A percentile compares a stretch with the other conserved stretches of the same genome.
Conservation (phyloP, 2,113 vertebrate genomes). For the Taxidea taxus region DNA sequence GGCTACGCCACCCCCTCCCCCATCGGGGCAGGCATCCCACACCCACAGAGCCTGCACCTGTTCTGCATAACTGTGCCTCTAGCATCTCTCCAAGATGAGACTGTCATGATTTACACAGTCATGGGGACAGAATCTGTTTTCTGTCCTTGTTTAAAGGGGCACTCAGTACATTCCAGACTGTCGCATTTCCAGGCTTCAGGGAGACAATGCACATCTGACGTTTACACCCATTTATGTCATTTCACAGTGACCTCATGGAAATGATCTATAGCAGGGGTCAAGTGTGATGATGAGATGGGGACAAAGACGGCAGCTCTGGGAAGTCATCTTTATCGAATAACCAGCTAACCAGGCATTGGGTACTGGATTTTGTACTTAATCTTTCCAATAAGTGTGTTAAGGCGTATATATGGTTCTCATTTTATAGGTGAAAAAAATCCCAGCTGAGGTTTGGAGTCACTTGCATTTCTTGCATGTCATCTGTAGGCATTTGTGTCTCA, state of each 20-base stretch:
- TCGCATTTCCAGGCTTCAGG: background rate
- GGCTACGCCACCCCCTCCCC: rapidly evolving
- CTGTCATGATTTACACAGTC: background rate
- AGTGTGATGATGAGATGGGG: background rate
- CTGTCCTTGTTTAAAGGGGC: background rate
- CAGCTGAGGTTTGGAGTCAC: background rate
- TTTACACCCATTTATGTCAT: background rate
- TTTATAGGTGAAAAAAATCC: background rate
- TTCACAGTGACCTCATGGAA: background rate
- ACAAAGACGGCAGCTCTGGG: background rate
- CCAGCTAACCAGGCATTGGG: background rate
- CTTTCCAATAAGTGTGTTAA: background rate
- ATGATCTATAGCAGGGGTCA: background rate
- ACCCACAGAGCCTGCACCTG: background rate
- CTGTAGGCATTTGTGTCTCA: background rate
- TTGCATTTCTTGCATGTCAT: background rate
- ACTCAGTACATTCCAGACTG: background rate
- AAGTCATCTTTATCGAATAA: background rate
- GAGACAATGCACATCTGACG: background rate
- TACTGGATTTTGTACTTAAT: background rate
- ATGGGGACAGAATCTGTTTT: background rate
- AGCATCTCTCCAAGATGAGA: background rate
- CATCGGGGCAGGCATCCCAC: background rate
- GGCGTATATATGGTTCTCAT: background rate
- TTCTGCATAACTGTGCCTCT: background rate